phyloP scores from a whole-genome alignment of 2,113 vertebrate genomes.

The Arizona elegans region DNA sequence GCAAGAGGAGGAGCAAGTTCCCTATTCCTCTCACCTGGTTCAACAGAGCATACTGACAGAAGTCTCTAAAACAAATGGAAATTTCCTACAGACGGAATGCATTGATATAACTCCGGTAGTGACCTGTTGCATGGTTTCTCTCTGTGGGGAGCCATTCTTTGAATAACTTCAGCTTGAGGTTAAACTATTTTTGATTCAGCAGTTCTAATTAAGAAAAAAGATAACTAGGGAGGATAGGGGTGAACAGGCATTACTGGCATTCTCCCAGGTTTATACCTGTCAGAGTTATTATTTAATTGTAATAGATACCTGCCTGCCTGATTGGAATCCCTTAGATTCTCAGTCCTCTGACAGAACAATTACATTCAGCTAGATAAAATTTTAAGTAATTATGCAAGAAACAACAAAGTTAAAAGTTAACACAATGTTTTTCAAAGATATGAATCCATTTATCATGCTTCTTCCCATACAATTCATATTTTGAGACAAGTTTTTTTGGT shows the following conservation, averaged over 20 bases:
- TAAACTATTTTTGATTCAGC: neutral
- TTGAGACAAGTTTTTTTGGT: neutral
- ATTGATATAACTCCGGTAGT: neutral
- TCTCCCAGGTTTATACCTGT: neutral
- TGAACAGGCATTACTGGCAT: neutral
- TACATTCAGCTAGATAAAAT: neutral
- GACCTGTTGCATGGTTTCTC: neutral
- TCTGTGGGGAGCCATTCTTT: conserved; percentile 1
- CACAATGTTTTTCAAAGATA: neutral
- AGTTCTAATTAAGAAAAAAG: neutral
- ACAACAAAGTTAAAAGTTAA: neutral
- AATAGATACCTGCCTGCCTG: neutral
- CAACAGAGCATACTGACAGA: neutral
- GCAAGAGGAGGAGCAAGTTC: neutral
- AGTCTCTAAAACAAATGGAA: neutral
- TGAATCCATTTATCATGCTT: neutral
- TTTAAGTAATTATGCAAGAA: neutral
- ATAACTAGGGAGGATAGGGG: neutral
- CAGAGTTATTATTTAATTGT: neutral
- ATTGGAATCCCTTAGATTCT: neutral
- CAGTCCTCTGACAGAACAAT: neutral
- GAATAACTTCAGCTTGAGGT: neutral
- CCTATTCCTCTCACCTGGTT: neutral
- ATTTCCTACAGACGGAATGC: neutral
- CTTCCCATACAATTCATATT: neutral